Evolutionary conservation across 1,140 invertebrate genomes (phyloP).

Genomic region (Oncopodura yosiiana): DNA sequence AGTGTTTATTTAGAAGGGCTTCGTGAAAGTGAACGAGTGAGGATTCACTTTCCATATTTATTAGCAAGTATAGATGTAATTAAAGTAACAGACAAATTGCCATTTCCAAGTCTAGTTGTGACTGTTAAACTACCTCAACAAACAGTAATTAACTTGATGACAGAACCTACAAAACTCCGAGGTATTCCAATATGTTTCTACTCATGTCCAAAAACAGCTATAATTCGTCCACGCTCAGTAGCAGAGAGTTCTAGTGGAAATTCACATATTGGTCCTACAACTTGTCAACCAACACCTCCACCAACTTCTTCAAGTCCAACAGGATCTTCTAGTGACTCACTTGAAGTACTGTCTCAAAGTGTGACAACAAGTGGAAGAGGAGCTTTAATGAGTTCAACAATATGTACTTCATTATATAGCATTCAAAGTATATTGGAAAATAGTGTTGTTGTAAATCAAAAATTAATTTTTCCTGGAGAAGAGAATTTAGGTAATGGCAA

Average conservation of each 20-base stretch:
- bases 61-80: slow-evolving; percentile 27
- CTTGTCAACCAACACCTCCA: slow-evolving; percentile 5
- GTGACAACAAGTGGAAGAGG: neutral
- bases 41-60: slow-evolving; percentile 31
- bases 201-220: slow-evolving; percentile 32
- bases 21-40: slow-evolving; percentile 31
- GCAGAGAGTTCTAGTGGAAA: too few relatives aligned
- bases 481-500: slow-evolving; percentile 21
- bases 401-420: slow-evolving; percentile 28
- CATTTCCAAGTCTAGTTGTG: slow-evolving; percentile 30
- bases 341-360: neutral
- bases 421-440: slow-evolving; percentile 22
- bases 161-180: slow-evolving; percentile 16
- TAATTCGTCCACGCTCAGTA: slow-evolving; percentile 19
- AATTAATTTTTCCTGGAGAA: slow-evolving; percentile 26
- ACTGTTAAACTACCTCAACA: slow-evolving; percentile 30
- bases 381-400: slow-evolving; percentile 13
- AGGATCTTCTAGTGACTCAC: neutral
- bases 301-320: neutral
- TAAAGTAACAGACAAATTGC: slow-evolving; percentile 30
- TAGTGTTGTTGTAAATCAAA: slow-evolving; percentile 11
- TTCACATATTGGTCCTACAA: slow-evolving; percentile 6
- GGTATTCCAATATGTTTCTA: slow-evolving; percentile 34
- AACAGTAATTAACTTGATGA: slow-evolving; percentile 12
- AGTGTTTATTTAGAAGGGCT: slow-evolving; percentile 32